A percentile compares a stretch with the other conserved stretches of the same genome.
Evolutionary conservation across 2,888 invertebrate genomes (phyloP).

Genomic region (Eilema griseolum): DNA sequence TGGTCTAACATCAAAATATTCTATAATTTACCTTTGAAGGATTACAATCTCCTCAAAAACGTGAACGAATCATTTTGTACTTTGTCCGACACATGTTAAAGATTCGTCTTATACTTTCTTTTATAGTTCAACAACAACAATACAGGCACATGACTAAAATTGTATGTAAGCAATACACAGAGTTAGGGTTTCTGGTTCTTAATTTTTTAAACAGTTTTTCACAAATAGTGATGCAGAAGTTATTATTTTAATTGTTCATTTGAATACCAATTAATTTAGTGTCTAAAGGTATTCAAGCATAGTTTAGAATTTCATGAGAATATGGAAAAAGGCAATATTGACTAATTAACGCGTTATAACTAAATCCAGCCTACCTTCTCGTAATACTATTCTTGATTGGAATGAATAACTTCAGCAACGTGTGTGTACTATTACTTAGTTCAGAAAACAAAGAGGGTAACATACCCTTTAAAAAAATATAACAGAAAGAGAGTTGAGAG

Average conservation of each 20-base stretch:
- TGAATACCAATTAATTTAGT: neutral
- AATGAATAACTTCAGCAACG: no score
- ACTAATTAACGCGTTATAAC: neutral
- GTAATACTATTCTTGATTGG: no score
- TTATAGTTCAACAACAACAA: slow-evolving; percentile 39
- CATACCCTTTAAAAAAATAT: neutral
- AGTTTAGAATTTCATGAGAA: neutral
- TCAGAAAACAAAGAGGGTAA: neutral
- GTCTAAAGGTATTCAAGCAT: neutral
- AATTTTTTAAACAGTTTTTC: neutral
- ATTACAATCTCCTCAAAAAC: slow-evolving; percentile 49
- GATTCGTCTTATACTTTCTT: slow-evolving; percentile 43
- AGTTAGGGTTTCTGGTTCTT: neutral
- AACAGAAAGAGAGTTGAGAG: neutral
- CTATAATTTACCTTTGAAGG: slow-evolving; percentile 39
- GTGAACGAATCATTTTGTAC: slow-evolving; percentile 74
- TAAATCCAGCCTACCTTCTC: no score
- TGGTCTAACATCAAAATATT: slow-evolving; percentile 18
- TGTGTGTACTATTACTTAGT: neutral
- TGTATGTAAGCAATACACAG: slow-evolving; percentile 12
- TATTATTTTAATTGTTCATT: neutral
- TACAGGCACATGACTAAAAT: slow-evolving; percentile 22
- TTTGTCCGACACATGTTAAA: slow-evolving; percentile 65
- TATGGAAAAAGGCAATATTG: neutral
- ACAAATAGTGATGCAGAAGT: neutral